Conservation (phyloP, 2,888 invertebrate species). For the Poecilus cupreus region DNA sequence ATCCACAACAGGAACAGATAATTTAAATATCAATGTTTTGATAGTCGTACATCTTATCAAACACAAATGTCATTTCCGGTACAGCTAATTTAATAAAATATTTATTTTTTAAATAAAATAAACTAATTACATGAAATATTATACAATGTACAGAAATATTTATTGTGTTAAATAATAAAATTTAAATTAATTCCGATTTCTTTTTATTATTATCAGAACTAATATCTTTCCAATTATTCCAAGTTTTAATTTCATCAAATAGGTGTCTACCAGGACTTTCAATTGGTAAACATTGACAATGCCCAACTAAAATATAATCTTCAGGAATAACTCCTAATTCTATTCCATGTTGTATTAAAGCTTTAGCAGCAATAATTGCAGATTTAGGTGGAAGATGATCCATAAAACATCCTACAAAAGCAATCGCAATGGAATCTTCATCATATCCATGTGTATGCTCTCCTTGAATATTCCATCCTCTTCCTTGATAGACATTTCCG, state of each 20-base stretch:
- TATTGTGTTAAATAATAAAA: too few relatives aligned
- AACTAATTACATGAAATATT: too few relatives aligned
- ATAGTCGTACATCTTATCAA: constrained; percentile 17
- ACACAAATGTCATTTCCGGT: constrained; percentile 5
- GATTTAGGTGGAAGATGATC: constrained; percentile 71
- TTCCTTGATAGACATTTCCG: constrained; percentile 76
- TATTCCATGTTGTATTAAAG: constrained; percentile 73
- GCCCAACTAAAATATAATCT: constrained; percentile 74
- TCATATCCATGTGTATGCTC: constrained; percentile 75
- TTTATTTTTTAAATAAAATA: too few relatives aligned
- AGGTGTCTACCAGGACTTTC: constrained; percentile 75
- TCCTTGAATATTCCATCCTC: constrained; percentile 76
- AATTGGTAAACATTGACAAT: constrained; percentile 74
- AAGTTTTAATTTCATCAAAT: constrained; percentile 74
- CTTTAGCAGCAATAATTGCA: constrained; percentile 72
- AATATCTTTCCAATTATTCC: constrained; percentile 72
- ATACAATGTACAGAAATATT: too few relatives aligned
- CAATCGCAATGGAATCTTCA: constrained; percentile 72
- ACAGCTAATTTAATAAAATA: neutral
- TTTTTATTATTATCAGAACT: neutral
- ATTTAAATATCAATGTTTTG: constrained; percentile 1
- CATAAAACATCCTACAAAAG: constrained; percentile 75
- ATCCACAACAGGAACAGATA: neutral
- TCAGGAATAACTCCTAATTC: constrained; percentile 71
- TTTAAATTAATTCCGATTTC: neutral